Base-by-base conservation (phyloP, 1,140 invertebrate genomes). In the Acarapis woodi region DNA sequence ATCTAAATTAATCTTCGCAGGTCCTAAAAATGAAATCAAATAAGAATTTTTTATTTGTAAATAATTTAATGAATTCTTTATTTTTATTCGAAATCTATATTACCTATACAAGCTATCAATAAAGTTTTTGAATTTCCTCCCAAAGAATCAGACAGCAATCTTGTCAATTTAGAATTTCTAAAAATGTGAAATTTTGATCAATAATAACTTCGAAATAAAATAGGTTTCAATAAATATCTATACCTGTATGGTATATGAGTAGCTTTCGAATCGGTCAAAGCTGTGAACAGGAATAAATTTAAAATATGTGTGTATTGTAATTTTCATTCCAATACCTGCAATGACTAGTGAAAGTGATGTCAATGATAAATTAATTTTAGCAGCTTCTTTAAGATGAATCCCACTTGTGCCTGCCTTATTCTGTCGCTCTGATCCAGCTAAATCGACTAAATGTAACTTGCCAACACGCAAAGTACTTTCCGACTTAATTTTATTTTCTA, bases 121-220 rank as follows among this genome's bases (percentile, higher is more conserved):
- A 90, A 68, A 29, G 85, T 93, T 62, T 93, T 93, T 2, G 83
- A 82, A 59, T 93, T 93, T 12, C 85, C 85, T 10, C 85, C 85
- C 9, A 93, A 58, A 0, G 83, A 90, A 53, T 93, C 83, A 62
- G 90, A 83, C 22, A 93, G 59, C 12, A 93, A 58, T 21, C 85
- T 57, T 0, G 85, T 93, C 6, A 93, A 56, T 57, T 93, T 93
- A 1, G 79, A 87, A 59, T 90, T 85, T 28, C 43, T 37, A 22
- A 14, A 19, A 15, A 14, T 8, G 14, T 15, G 22, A 10, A 15
- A 22, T 35, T 6, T 32, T 18, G n/a, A n/a, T n/a, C n/a, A n/a
- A 28, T 28, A 14, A 14, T 9, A 28, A 14, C 8, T 8, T 9
- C 8, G 25, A 14, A 28, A 14, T 9, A n/a, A n/a, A n/a, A 37